These are phyloP conservation scores for Cynoglossus semilaevis DNA, from an alignment of 2,113 vertebrate species.

Conservation along the genomic window DNA sequence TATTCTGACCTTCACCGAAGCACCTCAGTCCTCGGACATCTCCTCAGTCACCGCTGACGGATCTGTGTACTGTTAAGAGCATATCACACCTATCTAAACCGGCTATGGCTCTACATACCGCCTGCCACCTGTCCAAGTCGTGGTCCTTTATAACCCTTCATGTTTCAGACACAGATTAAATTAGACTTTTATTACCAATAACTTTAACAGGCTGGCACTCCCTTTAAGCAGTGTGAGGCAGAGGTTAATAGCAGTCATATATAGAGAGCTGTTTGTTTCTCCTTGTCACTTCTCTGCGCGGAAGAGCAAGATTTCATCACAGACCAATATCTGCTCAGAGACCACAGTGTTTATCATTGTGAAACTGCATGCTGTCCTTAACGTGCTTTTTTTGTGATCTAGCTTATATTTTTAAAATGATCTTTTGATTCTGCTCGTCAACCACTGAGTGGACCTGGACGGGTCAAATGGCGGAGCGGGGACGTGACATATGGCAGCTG, in stretches of 20 bases:
- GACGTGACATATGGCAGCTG: conserved; percentile 31
- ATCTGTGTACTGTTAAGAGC: no score
- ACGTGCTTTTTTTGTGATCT: background rate
- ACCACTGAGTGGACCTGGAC: conserved; percentile 26
- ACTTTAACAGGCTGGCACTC: conserved; percentile 20
- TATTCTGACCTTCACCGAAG: conserved; percentile 25
- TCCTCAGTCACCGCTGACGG: no score
- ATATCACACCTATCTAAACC: no score
- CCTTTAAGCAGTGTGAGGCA: conserved; percentile 30
- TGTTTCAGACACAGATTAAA: conserved; percentile 46
- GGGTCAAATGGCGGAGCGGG: conserved; percentile 6
- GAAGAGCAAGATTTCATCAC: conserved; percentile 1
- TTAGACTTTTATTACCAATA: conserved; percentile 49
- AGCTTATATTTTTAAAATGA: conserved; percentile 10
- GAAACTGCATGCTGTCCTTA: conserved; percentile 9
- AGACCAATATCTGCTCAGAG: background rate
- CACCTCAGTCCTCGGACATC: background rate
- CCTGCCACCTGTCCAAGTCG: conserved; percentile 4
- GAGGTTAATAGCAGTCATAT: conserved; percentile 49
- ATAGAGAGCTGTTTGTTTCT: conserved; percentile 48
- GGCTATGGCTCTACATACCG: background rate
- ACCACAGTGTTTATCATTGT: conserved; percentile 4
- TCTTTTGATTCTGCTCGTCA: conserved; percentile 1
- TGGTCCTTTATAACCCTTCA: conserved; percentile 7
- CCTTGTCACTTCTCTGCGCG: conserved; percentile 26